Conservation (phyloP, 2,113 vertebrate genomes). For the Orthonyx spaldingii region DNA sequence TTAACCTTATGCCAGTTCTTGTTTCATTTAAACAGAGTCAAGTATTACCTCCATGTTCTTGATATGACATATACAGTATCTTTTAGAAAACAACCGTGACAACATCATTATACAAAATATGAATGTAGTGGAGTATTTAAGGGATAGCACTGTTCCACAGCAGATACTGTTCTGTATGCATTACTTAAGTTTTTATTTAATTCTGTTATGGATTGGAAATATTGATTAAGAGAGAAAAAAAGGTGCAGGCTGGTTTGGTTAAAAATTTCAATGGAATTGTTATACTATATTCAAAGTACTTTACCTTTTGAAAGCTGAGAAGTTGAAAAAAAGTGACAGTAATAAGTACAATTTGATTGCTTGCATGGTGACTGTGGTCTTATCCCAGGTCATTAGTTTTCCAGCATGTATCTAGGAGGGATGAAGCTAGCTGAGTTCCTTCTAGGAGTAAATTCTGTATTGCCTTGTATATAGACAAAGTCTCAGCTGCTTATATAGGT, state of each 20-base stretch:
- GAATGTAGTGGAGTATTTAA: not conserved
- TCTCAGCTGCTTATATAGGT: not conserved
- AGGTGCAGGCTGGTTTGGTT: not conserved
- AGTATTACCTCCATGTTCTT: not conserved
- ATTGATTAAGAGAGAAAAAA: not conserved
- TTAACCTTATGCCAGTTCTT: constrained; percentile 18
- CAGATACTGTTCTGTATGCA: not conserved
- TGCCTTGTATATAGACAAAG: not conserved
- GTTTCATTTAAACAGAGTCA: not conserved
- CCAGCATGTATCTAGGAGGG: not conserved
- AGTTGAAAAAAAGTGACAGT: not conserved
- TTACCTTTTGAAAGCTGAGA: not conserved
- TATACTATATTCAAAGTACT: not conserved
- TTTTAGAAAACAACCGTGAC: not conserved
- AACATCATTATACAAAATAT: not conserved
- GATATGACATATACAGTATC: not conserved
- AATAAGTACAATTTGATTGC: not conserved
- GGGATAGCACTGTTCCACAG: not conserved
- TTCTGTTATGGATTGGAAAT: not conserved
- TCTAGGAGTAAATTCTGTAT: not conserved
- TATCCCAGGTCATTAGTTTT: not conserved
- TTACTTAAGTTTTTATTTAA: not conserved
- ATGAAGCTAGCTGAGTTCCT: not conserved
- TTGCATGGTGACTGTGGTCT: not conserved
- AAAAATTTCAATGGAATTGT: not conserved